Conservation (phyloP, 2,113 vertebrate species). For the Pterophyllum scalare region DNA sequence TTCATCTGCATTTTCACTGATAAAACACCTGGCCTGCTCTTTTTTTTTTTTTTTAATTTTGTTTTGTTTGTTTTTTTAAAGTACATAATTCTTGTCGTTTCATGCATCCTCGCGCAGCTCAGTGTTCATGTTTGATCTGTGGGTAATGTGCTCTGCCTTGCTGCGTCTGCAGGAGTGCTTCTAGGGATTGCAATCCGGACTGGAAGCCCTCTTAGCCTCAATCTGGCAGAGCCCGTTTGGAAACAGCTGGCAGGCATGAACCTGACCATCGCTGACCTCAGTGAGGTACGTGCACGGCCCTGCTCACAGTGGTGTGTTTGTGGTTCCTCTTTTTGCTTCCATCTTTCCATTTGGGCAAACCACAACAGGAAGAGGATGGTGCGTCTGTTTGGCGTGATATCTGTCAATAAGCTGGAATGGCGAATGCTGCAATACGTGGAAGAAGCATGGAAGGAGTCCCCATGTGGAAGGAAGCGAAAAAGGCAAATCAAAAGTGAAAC, state of each 20-base stretch:
- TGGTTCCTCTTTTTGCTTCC: background rate
- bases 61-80: background rate
- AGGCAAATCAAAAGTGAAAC: background rate
- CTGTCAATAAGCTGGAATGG: background rate
- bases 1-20: constrained; percentile 22
- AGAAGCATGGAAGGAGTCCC: background rate
- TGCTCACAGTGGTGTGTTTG: background rate
- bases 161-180: constrained; percentile 87
- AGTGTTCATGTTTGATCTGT: constrained; percentile 17
- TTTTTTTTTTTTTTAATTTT: too few relatives aligned
- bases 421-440: background rate
- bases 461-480: background rate
- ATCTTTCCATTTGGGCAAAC: background rate
- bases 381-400: background rate
- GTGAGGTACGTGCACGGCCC: constrained; percentile 83
- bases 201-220: constrained; percentile 96
- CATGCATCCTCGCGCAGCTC: background rate
- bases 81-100: background rate
- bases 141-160: constrained; percentile 1
- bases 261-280: constrained; percentile 98
- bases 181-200: constrained; percentile 98
- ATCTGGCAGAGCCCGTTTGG: constrained; percentile 97
- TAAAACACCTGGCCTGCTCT: constrained; percentile 16
- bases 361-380: background rate
- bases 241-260: constrained; percentile 99